These are phyloP conservation scores for Pollenia griseotomentosa DNA, from an alignment of 2,888 invertebrate species.

Conservation along the genomic window DNA sequence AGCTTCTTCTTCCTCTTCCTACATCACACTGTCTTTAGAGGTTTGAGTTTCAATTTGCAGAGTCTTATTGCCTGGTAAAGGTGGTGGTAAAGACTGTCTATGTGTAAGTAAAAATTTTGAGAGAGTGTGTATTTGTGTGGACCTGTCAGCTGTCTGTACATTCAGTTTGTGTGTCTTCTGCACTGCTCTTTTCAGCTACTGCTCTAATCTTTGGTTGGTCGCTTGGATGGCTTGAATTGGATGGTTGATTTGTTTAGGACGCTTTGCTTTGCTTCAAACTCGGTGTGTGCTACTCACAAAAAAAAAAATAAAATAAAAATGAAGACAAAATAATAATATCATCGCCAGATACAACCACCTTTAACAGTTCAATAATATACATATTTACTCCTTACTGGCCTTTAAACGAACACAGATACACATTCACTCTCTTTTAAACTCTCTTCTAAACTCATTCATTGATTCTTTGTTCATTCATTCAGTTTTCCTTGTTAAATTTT, in stretches of 20 bases:
- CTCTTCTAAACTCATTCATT: conserved; percentile 1
- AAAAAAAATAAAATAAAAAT: conserved; percentile 67
- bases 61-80: conserved; percentile 57
- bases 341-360: conserved; percentile 54
- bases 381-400: conserved; percentile 1
- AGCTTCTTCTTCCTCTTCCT: conserved; percentile 27
- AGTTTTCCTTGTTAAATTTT: conserved; percentile 39
- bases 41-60: conserved; percentile 29
- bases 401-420: conserved; percentile 16
- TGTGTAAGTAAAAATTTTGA: conserved; percentile 10
- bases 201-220: conserved; percentile 69
- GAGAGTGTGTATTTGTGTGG: conserved; percentile 24
- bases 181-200: conserved; percentile 63
- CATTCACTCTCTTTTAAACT: not conserved
- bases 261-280: conserved; percentile 63
- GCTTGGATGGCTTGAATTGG: conserved; percentile 42
- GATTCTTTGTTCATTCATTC: conserved; percentile 53
- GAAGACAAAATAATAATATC: conserved; percentile 70
- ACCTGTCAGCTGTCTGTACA: conserved; percentile 30
- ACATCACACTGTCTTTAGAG: conserved; percentile 11
- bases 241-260: conserved; percentile 51
- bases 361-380: conserved; percentile 15
- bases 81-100: conserved; percentile 22
- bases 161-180: conserved; percentile 55
- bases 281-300: conserved; percentile 64